These are phyloP conservation scores for Drosophila tanythrix DNA, from an alignment of 2,888 invertebrate species.

Conservation along the genomic window DNA sequence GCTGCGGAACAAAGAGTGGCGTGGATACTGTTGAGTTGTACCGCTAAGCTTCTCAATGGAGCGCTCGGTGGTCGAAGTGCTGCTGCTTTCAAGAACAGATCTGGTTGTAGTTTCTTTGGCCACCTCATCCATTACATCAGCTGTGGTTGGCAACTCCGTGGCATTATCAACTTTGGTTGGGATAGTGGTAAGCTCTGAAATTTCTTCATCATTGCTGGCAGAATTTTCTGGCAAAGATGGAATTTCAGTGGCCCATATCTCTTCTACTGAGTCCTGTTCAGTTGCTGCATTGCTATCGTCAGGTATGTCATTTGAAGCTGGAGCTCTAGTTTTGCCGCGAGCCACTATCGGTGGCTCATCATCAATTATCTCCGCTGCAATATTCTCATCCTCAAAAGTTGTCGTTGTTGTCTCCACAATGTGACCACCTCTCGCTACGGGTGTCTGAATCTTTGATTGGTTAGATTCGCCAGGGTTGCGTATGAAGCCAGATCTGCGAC, in stretches of 20 bases:
- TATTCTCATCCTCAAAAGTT: slow-evolving; percentile 59
- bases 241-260: slow-evolving; percentile 10
- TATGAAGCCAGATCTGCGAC: slow-evolving; percentile 60
- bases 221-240: neutral
- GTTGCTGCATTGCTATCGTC: slow-evolving; percentile 59
- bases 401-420: slow-evolving; percentile 35
- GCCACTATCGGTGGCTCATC: slow-evolving; percentile 39
- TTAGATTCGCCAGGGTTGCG: slow-evolving; percentile 39
- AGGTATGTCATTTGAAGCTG: slow-evolving; percentile 22
- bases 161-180: neutral
- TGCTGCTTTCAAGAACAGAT: neutral
- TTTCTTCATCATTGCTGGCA: slow-evolving; percentile 1
- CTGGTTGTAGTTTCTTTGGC: neutral
- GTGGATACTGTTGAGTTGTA: neutral
- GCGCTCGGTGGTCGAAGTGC: slow-evolving; percentile 4
- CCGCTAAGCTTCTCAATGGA: neutral
- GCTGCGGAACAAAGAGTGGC: neutral
- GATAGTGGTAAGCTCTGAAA: slow-evolving; percentile 2
- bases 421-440: slow-evolving; percentile 61
- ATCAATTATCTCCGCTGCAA: slow-evolving; percentile 61
- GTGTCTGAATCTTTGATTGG: slow-evolving; percentile 28
- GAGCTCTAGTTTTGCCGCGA: slow-evolving; percentile 45
- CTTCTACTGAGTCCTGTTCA: slow-evolving; percentile 55
- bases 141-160: neutral
- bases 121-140: neutral